Conservation (phyloP, 2,797 vertebrate genomes). For the Clarias laeviceps region DNA sequence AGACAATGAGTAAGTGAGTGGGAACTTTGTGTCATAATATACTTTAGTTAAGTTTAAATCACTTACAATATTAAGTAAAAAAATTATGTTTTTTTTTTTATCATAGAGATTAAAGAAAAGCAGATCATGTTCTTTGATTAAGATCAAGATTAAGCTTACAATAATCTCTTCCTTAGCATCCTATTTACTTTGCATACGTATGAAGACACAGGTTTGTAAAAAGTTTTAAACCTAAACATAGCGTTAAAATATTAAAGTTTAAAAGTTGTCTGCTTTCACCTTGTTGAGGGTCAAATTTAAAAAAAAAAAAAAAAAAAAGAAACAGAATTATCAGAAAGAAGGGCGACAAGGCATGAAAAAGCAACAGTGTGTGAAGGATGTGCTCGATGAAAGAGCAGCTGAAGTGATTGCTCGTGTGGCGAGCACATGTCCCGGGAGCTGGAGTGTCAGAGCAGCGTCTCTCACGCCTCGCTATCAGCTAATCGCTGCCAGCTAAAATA, state of each 20-base stretch:
- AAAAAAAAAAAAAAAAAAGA: neutral
- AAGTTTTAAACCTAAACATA: neutral
- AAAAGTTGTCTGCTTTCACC: neutral
- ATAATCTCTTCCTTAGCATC: neutral
- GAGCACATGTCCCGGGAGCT: slow-evolving; percentile 69
- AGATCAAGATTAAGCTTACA: neutral
- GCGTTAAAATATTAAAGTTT: neutral
- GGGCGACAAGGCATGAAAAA: slow-evolving; percentile 13
- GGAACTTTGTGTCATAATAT: neutral
- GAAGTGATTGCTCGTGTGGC: slow-evolving; percentile 48
- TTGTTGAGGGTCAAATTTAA: neutral
- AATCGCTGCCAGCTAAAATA: slow-evolving; percentile 65
- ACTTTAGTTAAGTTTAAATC: neutral
- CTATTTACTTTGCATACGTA: neutral
- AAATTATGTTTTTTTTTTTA: neutral
- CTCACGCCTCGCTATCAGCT: slow-evolving; percentile 71
- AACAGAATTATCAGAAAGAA: neutral
- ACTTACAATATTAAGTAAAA: neutral
- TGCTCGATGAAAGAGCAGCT: slow-evolving; percentile 42
- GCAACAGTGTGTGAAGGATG: slow-evolving; percentile 37
- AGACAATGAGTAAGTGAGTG: no score
- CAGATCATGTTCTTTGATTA: neutral
- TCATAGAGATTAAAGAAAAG: neutral
- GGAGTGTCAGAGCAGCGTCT: slow-evolving; percentile 69
- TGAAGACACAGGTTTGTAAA: no score